Conservation (phyloP, 2,797 vertebrate species). For the Sebastes minor region DNA sequence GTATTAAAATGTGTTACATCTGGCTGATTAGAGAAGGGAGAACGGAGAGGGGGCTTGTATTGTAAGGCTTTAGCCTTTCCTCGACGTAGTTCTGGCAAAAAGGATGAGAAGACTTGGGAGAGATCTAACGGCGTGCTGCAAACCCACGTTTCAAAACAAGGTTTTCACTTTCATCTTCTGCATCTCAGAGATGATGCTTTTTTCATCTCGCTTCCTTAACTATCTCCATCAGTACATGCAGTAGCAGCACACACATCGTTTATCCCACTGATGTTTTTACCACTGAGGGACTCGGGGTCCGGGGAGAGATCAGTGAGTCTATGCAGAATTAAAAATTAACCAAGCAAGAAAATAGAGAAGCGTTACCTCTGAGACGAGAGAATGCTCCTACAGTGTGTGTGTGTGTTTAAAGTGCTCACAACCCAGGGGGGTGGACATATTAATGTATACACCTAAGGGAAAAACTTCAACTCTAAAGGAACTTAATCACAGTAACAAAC, state of each 20-base stretch:
- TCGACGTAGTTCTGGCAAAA: constrained; percentile 20
- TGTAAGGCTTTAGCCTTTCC: constrained; percentile 19
- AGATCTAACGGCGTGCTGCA: constrained; percentile 52
- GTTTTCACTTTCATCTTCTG: constrained; percentile 61
- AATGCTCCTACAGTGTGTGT: not conserved
- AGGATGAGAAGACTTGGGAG: constrained; percentile 30
- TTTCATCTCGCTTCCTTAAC: constrained; percentile 62
- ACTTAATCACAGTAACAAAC: not conserved
- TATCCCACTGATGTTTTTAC: constrained; percentile 58
- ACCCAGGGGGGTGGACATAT: not conserved
- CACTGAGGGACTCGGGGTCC: constrained; percentile 40
- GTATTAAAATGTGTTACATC: constrained; percentile 1
- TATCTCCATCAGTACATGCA: constrained; percentile 33
- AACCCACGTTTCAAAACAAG: constrained; percentile 54
- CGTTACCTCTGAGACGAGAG: constrained; percentile 6
- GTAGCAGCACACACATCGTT: constrained; percentile 30
- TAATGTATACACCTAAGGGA: constrained; percentile 3
- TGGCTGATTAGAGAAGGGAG: constrained; percentile 1
- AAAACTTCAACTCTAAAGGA: not conserved
- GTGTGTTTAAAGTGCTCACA: not conserved
- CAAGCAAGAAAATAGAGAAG: constrained; percentile 34
- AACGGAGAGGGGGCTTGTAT: not conserved
- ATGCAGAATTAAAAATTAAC: constrained; percentile 46
- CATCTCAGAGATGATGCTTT: constrained; percentile 42
- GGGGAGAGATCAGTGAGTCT: constrained; percentile 40